phyloP scores from a whole-genome alignment of 2,888 invertebrate species.

The Stratiomys singularior region DNA sequence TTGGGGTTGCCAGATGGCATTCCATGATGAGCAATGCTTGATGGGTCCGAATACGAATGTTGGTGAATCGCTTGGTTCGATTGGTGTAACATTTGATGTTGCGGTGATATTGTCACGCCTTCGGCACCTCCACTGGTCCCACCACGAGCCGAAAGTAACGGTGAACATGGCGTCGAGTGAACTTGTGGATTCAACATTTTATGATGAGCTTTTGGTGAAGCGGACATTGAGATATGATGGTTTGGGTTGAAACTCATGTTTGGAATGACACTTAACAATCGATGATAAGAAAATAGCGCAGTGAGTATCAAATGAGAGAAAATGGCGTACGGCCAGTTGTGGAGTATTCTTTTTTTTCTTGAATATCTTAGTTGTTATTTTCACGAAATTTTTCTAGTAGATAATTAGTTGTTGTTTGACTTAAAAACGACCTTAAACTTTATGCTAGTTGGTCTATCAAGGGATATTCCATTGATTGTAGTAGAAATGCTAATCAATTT shows the following conservation, averaged over 20 bases:
- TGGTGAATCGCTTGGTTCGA: slow-evolving; percentile 25
- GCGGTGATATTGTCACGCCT: slow-evolving; percentile 4
- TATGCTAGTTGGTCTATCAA: not conserved
- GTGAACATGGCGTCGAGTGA: slow-evolving; percentile 54
- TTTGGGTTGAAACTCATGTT: slow-evolving; percentile 35
- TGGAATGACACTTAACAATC: no score
- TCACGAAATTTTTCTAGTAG: no score
- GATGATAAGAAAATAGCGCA: no score
- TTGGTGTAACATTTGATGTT: slow-evolving; percentile 12
- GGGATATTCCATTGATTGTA: not conserved
- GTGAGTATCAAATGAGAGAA: not conserved
- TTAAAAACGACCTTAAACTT: not conserved
- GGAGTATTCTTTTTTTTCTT: not conserved
- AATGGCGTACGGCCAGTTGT: not conserved
- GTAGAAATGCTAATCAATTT: not conserved
- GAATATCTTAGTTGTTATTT: no score
- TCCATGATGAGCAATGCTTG: not conserved
- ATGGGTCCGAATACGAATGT: not conserved
- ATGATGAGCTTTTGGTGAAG: slow-evolving; percentile 53
- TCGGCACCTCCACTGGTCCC: slow-evolving; percentile 46
- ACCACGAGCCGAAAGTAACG: slow-evolving; percentile 46
- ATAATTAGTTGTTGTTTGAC: not conserved
- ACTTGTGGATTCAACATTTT: slow-evolving; percentile 50
- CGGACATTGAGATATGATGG: slow-evolving; percentile 51
- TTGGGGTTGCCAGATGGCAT: not conserved